Evolutionary conservation across 2,113 vertebrate species (phyloP), one percentile per base, ranked within the genome.

Genomic region (Polypterus bichir): DNA sequence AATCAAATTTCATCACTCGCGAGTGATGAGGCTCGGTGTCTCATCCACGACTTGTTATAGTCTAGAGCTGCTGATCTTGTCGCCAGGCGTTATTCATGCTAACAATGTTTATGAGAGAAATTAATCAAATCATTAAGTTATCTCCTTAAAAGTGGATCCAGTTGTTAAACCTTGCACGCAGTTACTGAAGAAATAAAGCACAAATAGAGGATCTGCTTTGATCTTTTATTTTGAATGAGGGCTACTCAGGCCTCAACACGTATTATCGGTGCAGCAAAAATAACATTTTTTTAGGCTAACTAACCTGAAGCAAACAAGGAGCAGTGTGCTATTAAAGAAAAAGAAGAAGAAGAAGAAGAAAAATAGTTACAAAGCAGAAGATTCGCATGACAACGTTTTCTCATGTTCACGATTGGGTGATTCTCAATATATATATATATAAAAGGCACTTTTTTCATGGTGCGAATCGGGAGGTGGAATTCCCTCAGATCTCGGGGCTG

Each of bases 401-500:
- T 87, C 79, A 87, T 74, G 69, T 85, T 85, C 81, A 82, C 78
- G 74, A 83, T 69, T 71, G 82, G 78, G 71, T 86, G 84, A 75
- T 75, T 73, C 69, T 77, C 73, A 80, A 81, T 84, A 74, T 63
- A 62, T 27, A 27, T 27, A 27, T 27, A 27, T 27, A 27, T 27
- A 64, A 68, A 69, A 67, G 65, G 57, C 71, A 49, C 66, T 59
- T 62, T 63, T 57, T 71, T 75, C 81, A 61, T 53, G 72, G 68
- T 73, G 74, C 77, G 63, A 76, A 79, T 73, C 65, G 51, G 62
- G 54, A 73, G 65, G 62, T 65, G 81, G 81, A 82, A 86, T 79
- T 74, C 64, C 62, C 6, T 3, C 51, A 57, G 71, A 64, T 69
- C 73, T 73, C 57, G 71, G 68, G 67, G 76, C 71, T 68, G 70